Evolutionary conservation across 2,888 invertebrate genomes (phyloP), one percentile per base, ranked within the genome.

Genomic region (Julus scandinavius): DNA sequence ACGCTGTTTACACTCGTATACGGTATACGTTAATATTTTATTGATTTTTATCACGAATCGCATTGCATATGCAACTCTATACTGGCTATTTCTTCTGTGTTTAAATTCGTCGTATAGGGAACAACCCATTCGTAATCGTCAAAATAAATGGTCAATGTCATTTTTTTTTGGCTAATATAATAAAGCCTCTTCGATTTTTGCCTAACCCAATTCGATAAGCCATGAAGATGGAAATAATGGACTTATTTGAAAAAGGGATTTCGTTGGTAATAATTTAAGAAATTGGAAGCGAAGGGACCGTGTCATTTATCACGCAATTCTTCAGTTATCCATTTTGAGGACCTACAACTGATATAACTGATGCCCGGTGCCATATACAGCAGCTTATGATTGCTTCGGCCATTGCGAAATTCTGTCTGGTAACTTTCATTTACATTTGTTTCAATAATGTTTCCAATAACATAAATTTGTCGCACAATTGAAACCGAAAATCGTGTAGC

Each of bases 181-280:
- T 72, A 72, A 29, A 29, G 29, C 72, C 29, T 20, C 72, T 72
- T 9, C 5, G 11, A 29, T 29, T 9, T 72, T 72, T 72, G 20
- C 5, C 29, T 72, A 72, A 72, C 29, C 72, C 9, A 72, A 29
- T 72, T 72, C 72, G 72, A 72, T 72, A 29, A 72, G 72, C 72
- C 72, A 1, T 29, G 29, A 29, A 72, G 72, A 72, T 72, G 72
- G 29, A 72, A 72, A 29, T 72, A 72, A 72, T 72, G 20, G 20
- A 72, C 9, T 72, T 72, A 72, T 72, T 72, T 72, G 72, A 72
- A 72, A 72, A 72, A 72, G 29, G 72, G 72, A 72, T 72, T 72
- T 72, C 72, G 20, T 72, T 72, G 9, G 9, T 20, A 72, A 29
- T 72, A 72, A 72, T 72, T 72, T 20, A 6, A 29, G 72, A 72